Conservation (phyloP, 2,888 invertebrate genomes). For the Stramonita haemastoma region DNA sequence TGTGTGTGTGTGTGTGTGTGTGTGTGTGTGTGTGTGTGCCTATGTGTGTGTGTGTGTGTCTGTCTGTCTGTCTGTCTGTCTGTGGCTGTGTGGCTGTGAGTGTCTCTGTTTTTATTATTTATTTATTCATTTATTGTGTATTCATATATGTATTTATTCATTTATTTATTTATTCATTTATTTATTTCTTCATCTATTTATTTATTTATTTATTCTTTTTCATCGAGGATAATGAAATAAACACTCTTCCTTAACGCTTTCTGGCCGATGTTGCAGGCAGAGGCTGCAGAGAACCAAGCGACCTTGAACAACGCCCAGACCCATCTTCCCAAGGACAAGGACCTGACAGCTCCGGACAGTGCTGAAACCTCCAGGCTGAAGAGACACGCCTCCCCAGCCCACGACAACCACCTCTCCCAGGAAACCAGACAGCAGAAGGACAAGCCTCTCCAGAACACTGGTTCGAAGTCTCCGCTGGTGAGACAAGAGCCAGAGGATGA, state of each 20-base stretch:
- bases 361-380: not conserved
- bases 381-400: not conserved
- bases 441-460: not conserved
- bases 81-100: not conserved
- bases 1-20: not conserved
- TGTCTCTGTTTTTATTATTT: not conserved
- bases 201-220: no score
- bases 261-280: not conserved
- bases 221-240: no score
- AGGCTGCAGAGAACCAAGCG: not conserved
- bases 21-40: not conserved
- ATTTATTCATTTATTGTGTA: not conserved
- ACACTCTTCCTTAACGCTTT: not conserved
- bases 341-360: not conserved
- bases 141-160: not conserved
- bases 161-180: not conserved
- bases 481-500: not conserved
- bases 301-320: no score
- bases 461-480: not conserved
- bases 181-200: no score
- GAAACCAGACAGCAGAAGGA: not conserved
- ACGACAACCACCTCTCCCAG: not conserved
- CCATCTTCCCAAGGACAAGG: not conserved
- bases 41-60: not conserved
- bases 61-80: not conserved